Conservation (phyloP, 2,888 invertebrate genomes). For the Macroteleia sp. region DNA sequence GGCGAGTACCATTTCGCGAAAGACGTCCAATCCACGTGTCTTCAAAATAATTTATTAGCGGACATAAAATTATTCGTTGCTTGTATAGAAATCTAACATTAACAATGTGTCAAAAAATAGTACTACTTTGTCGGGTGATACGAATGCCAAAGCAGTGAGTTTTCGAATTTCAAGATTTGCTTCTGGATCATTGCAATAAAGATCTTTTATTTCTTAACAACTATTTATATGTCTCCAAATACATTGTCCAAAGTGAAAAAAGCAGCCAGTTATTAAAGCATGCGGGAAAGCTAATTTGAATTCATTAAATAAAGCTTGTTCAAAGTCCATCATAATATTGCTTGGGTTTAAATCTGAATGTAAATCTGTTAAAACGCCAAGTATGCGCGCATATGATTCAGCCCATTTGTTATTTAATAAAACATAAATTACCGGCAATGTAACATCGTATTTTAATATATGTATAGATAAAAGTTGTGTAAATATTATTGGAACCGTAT, state of each 20-base stretch:
- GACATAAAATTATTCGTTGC: background rate
- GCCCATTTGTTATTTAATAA: background rate
- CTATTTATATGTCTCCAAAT: slow-evolving; percentile 1
- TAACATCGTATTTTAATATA: background rate
- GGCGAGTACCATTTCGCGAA: background rate
- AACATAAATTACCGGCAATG: background rate
- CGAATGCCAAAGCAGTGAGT: slow-evolving; percentile 1
- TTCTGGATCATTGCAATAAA: slow-evolving; percentile 5
- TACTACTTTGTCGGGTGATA: slow-evolving; percentile 2
- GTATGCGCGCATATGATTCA: background rate
- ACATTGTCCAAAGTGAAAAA: slow-evolving; percentile 12
- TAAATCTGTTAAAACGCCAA: background rate
- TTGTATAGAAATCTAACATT: background rate
- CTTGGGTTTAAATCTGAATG: background rate
- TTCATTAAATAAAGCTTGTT: background rate
- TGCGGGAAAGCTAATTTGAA: background rate
- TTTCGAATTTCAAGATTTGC: background rate
- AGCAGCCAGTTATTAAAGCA: background rate
- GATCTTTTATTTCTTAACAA: background rate
- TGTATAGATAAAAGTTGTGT: slow-evolving; percentile 3
- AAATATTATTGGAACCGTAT: slow-evolving; percentile 1
- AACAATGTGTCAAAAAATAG: background rate
- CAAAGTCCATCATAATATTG: slow-evolving; percentile 10
- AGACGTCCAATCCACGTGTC: background rate
- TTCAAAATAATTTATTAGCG: too few relatives aligned